These are phyloP conservation scores for Nyleta sp. DNA, from an alignment of 2,888 invertebrate genomes.

Conservation along the genomic window DNA sequence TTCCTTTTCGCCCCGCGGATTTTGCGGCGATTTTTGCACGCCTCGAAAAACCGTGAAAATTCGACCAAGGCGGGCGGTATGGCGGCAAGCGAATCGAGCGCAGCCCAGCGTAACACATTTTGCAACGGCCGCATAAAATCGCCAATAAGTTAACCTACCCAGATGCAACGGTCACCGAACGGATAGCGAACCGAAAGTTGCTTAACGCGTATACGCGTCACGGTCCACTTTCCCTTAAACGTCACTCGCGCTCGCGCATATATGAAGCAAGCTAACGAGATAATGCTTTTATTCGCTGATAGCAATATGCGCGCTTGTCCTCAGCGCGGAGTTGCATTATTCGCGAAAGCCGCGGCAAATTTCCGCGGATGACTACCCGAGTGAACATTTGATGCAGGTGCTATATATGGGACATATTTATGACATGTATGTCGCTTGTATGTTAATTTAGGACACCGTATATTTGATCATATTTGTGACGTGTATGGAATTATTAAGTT, in stretches of 20 bases:
- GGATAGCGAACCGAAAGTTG: conserved; percentile 71
- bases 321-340: conserved; percentile 2
- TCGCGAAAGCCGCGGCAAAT: conserved; percentile 9
- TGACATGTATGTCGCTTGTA: no score
- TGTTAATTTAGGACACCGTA: no score
- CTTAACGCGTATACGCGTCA: conserved; percentile 72
- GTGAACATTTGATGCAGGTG: no score
- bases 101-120: conserved; percentile 63
- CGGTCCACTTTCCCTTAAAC: conserved; percentile 80
- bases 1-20: conserved; percentile 28
- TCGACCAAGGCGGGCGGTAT: not conserved
- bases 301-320: conserved; percentile 9
- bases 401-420: no score
- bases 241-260: conserved; percentile 68
- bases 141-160: conserved; percentile 65
- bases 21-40: conserved; percentile 3
- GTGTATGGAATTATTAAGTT: no score
- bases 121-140: conserved; percentile 69
- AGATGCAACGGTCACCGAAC: conserved; percentile 66
- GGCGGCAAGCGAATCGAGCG: conserved; percentile 52
- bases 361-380: no score
- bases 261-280: conserved; percentile 45
- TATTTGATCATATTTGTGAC: no score
- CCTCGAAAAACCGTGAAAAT: conserved; percentile 37
- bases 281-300: conserved; percentile 49